phyloP scores from a whole-genome alignment of 2,113 vertebrate species.

The Lagopus muta region DNA sequence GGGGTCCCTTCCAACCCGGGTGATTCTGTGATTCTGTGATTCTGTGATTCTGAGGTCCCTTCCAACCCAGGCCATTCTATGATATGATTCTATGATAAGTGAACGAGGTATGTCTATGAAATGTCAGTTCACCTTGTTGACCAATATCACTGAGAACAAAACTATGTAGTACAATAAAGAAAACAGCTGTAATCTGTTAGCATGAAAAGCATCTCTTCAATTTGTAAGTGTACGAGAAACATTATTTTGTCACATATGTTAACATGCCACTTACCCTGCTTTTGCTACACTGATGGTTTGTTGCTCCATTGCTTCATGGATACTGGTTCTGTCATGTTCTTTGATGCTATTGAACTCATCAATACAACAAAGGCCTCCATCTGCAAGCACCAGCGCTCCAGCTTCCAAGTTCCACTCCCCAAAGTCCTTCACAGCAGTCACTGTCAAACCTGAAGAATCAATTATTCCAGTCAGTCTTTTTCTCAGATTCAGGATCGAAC shows the following conservation, averaged over 20 bases:
- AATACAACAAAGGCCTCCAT: conserved; percentile 96
- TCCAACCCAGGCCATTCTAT: too few species aligned
- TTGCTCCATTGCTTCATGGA: conserved; percentile 98
- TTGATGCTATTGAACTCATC: conserved; percentile 98
- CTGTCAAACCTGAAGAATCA: conserved; percentile 80
- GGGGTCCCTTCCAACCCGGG: too few species aligned
- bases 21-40: too few species aligned
- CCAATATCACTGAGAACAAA: neutral
- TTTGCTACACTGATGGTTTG: conserved; percentile 98
- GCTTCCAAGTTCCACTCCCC: conserved; percentile 88
- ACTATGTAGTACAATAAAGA: neutral
- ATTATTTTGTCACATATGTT: neutral
- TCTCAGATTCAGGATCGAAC: neutral
- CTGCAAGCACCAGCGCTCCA: conserved; percentile 92
- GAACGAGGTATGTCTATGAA: neutral
- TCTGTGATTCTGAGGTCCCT: too few species aligned
- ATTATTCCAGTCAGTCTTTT: neutral
- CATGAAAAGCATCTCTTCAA: neutral
- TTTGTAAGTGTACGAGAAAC: neutral
- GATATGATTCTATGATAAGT: too few species aligned
- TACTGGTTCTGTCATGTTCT: conserved; percentile 95
- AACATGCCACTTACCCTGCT: conserved; percentile 84
- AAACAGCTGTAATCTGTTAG: neutral
- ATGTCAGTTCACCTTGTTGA: rapidly evolving
- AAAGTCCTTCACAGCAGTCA: conserved; percentile 85